A percentile compares a stretch with the other conserved stretches of the same genome.
Evolutionary conservation across 2,113 vertebrate species (phyloP).

Genomic region (Jaculus jaculus): DNA sequence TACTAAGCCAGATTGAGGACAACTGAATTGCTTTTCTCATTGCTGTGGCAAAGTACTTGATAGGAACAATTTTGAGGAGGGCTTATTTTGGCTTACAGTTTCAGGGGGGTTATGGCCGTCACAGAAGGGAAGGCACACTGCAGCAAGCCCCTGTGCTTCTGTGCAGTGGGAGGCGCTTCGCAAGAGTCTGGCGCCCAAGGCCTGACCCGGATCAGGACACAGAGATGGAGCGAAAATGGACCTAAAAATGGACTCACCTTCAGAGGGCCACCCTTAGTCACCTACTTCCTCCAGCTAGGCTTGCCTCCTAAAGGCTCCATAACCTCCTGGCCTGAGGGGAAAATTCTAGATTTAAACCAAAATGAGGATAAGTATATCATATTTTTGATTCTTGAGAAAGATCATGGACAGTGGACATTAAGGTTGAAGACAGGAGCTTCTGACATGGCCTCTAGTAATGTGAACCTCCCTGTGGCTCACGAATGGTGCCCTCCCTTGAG

Average conservation of each 20-base stretch:
- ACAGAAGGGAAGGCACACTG: not conserved
- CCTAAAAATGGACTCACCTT: not conserved
- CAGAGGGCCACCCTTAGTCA: not conserved
- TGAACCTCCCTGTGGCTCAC: not conserved
- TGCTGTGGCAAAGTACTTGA: not conserved
- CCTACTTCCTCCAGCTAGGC: not conserved
- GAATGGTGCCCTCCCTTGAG: not conserved
- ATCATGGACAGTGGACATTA: not conserved
- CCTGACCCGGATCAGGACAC: no score
- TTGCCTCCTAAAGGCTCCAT: not conserved
- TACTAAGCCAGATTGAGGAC: rapidly evolving
- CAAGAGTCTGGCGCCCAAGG: not conserved
- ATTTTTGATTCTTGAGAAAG: not conserved
- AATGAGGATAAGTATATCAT: not conserved
- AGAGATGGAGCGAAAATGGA: no score
- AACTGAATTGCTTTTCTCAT: not conserved
- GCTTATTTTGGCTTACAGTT: not conserved
- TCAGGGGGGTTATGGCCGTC: not conserved
- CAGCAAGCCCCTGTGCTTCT: not conserved
- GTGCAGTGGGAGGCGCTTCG: not conserved
- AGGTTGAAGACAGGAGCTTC: not conserved
- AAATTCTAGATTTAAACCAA: not conserved
- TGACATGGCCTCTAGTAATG: not conserved
- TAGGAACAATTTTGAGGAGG: not conserved
- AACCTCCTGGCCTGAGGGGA: not conserved